Percentiles rank a stretch among this genome's conserved stretches.
These are phyloP conservation scores for Penaeus vannamei DNA, from an alignment of 1,140 invertebrate species.

Conservation along the genomic window DNA sequence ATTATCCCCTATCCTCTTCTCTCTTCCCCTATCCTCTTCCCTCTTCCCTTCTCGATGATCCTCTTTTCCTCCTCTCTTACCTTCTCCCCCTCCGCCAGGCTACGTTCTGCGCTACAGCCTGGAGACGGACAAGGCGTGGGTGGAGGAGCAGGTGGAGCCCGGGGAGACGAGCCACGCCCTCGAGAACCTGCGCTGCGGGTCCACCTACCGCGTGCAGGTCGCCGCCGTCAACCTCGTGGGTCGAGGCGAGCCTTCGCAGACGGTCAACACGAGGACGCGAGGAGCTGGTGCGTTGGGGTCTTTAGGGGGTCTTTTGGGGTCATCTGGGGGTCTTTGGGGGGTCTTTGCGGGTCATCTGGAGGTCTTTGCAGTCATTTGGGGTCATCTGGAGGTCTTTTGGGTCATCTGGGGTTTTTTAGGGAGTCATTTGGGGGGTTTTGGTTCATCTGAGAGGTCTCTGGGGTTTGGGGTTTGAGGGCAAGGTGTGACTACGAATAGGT, in stretches of 20 bases:
- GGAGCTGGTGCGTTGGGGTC: conserved; percentile 81
- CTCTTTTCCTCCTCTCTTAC: neutral
- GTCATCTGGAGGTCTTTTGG: too few relatives aligned
- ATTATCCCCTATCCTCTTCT: too few relatives aligned
- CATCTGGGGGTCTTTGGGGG: too few relatives aligned
- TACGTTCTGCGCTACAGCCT: conserved; percentile 68
- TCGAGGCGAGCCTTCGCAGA: conserved; percentile 71
- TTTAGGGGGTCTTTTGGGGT: too few relatives aligned
- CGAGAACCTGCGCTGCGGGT: conserved; percentile 76
- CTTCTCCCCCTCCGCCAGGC: conserved; percentile 21
- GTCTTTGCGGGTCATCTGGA: conserved; percentile 69
- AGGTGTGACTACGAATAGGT: too few relatives aligned
- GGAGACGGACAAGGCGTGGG: conserved; percentile 75
- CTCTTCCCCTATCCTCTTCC: neutral
- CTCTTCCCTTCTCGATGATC: neutral
- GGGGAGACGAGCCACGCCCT: conserved; percentile 68
- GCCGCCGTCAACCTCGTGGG: conserved; percentile 74
- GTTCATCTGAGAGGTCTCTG: too few relatives aligned
- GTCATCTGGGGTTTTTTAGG: conserved; percentile 69
- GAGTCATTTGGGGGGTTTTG: too few relatives aligned
- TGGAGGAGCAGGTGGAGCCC: conserved; percentile 71
- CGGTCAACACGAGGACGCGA: conserved; percentile 75
- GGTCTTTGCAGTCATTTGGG: too few relatives aligned
- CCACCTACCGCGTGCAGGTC: conserved; percentile 75
- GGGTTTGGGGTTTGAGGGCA: too few relatives aligned